Evolutionary conservation across 2,113 vertebrate genomes (phyloP), one percentile per base, ranked within the genome.

Genomic region (Raja brachyura): DNA sequence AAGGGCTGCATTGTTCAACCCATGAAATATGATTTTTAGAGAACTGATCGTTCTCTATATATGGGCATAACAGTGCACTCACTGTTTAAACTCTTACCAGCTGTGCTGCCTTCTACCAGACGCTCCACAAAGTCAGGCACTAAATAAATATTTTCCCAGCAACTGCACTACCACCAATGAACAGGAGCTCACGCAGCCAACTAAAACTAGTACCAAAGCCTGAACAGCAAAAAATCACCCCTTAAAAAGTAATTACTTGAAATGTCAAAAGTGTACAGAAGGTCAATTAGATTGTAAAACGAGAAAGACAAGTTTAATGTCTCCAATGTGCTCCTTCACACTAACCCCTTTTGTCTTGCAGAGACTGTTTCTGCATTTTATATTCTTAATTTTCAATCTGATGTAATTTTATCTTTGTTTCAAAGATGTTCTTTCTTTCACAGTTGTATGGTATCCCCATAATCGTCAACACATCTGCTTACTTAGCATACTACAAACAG

Each of bases 51-150:
- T 73, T 92, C 66, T 73, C 90, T 54, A 54, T 92, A 92, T 92
- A 92, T 73, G 90, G 66, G 33, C 66, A 92, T 92, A 70, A 74
- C 90, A 73, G 68, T 73, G 68, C 39, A 54, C 22, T 92, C 90
- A 92, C 90, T 92, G 90, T 92, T 83, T 92, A 92, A 92, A 92
- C 31, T 88, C 83, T 88, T 73, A 73, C 39, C 90, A 92, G 90
- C 90, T 92, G 66, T 73, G 68, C 61, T 92, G 66, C 33, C 66
- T 92, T 92, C 39, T 73, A 73, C 33, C 22, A 74, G 39, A 74
- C 33, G 9, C 18, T 54, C 73, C 31, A 48, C 31, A 70, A 74
- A 92, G 22, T 92, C 68, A 92, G 66, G 22, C 90, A 92, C 68
- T 74, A 92, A 92, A 74, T 39, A 92, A 92, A 92, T 33, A 73